Base-by-base conservation (phyloP, 2,113 vertebrate genomes). In the Percina caprodes region DNA sequence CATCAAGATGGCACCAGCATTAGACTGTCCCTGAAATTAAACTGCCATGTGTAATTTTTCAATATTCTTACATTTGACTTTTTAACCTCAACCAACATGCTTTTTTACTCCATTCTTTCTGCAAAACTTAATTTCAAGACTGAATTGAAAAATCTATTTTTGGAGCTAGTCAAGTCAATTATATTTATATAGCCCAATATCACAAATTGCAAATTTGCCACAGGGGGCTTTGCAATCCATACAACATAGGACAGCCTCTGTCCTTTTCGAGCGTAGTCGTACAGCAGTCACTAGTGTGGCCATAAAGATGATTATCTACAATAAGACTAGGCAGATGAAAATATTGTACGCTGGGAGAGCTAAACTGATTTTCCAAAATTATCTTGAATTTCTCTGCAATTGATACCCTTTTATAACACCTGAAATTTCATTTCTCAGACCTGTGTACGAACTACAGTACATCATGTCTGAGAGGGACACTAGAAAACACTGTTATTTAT, bases 361-460 rank as follows among this genome's bases (percentile, higher is more conserved):
- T 60, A 4, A 58, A 65, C 5, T 33, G 23, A 7, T 74, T 83
- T 79, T 63, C 48, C 46, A 56, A 39, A 75, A 65, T 54, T 46
- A 26, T 73, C 26, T 74, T 11, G 0, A 26, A 48, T 35, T 14
- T 79, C 24, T 35, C 61, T 74, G 23, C 11, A 71, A 39, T 51
- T 60, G 6, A 30, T 24, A 45, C 4, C 21, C 15, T 86, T 86
- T 82, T 66, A 61, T 18, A 70, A 76, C 5, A 62, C 26, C n/a
- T 66, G 30, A 52, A 51, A 73, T 66, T 56, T 23, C 0, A 33
- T 35, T 72, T n/a, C 48, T 71, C 58, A 74, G 13, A 68, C 18
- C 26, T 63, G 35, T 66, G 69, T 56, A 23, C 1, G 2, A 56
- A 56, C 21, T 15, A n/a, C 0, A 1, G 61, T 15, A n/a, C 0